Conservation (phyloP, 92 coral and sea anemone genomes). For the Epizoanthus illoricatus region DNA sequence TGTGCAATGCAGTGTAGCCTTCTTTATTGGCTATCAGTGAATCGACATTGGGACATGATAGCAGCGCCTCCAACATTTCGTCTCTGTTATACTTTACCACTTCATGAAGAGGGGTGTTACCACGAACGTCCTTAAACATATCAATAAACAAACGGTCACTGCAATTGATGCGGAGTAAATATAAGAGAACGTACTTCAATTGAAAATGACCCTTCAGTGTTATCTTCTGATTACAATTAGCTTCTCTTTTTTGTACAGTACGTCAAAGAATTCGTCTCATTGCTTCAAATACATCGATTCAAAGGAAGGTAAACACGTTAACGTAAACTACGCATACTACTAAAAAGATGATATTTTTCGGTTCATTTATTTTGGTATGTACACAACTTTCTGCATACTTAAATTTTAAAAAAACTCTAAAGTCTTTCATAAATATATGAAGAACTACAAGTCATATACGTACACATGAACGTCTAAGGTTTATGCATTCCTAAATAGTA, state of each 20-base stretch:
- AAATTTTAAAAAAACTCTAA: too few relatives aligned
- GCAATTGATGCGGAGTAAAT: background rate
- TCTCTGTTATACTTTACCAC: background rate
- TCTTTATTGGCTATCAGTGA: background rate
- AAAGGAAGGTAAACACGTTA: too few relatives aligned
- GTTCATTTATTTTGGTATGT: too few relatives aligned
- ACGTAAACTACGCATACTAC: too few relatives aligned
- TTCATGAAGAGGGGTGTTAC: background rate
- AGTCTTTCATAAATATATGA: too few relatives aligned
- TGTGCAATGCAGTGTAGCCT: slow-evolving; percentile 8
- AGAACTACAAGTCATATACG: too few relatives aligned
- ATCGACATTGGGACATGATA: background rate
- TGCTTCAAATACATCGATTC: too few relatives aligned
- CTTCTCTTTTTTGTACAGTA: background rate
- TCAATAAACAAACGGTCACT: background rate
- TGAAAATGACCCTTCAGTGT: too few relatives aligned
- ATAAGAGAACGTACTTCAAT: background rate
- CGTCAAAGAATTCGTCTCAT: background rate
- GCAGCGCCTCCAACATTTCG: slow-evolving; percentile 6
- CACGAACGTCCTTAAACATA: background rate
- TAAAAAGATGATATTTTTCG: too few relatives aligned
- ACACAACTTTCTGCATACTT: too few relatives aligned
- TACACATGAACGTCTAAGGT: too few relatives aligned
- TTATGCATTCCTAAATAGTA: too few relatives aligned
- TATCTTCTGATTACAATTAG: background rate